These are phyloP conservation scores for Tichodroma muraria DNA, from an alignment of 2,113 vertebrate species.

Conservation along the genomic window DNA sequence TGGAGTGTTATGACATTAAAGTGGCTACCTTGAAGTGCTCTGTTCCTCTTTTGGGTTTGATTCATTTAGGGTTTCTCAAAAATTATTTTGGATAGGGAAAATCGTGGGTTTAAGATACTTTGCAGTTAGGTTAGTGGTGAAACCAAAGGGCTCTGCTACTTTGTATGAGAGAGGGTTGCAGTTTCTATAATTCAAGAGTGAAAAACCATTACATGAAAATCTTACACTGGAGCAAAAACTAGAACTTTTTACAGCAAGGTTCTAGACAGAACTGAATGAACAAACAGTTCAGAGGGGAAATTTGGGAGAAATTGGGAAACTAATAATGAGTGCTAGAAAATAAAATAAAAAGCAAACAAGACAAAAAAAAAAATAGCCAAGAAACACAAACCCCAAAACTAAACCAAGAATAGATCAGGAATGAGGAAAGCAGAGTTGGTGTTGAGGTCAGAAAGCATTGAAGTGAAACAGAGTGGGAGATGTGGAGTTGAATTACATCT, in stretches of 20 bases:
- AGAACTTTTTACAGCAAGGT: neutral
- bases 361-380: neutral
- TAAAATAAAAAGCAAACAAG: neutral
- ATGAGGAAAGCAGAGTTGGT: neutral
- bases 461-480: neutral
- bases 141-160: neutral
- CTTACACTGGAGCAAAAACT: neutral
- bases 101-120: neutral
- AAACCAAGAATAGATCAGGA: neutral
- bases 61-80: neutral
- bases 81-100: neutral
- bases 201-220: neutral
- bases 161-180: neutral
- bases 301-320: neutral
- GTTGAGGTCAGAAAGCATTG: neutral
- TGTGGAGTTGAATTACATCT: neutral
- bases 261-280: neutral
- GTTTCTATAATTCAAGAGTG: neutral
- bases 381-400: neutral
- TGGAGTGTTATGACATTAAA: neutral
- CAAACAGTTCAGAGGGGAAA: neutral
- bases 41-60: neutral
- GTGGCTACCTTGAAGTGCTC: neutral
- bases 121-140: neutral
- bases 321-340: neutral